Base-by-base conservation (phyloP, 1,140 invertebrate species). In the Hycleus cichorii region DNA sequence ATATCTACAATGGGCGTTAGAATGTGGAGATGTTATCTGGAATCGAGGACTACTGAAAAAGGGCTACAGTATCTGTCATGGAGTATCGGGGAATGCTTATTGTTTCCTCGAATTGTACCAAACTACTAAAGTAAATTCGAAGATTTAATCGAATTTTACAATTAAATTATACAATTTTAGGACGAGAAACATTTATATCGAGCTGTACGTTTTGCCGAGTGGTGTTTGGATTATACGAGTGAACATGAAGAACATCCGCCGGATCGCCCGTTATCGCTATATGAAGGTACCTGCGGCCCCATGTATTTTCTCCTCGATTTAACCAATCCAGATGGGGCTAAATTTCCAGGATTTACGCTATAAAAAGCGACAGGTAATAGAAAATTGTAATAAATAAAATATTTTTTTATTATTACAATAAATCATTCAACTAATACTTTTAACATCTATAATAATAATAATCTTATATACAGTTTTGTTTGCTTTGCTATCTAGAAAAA, bases 31-130 rank as follows among this genome's bases (percentile, higher is more conserved):
- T 51, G 80, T 91, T 18, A 81, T 92, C 50, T 97, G 94, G 94
- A 59, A 82, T 57, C 75, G 90, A 63, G 93, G 94, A 38, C 69
- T 97, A n/a, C 76, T 94, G 10, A 84, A 78, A 60, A 97, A 96
- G 77, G 93, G 94, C 6, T 94, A 91, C 72, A 88, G 93, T 49
- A 76, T 97, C 4, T 97, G 95, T 74, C 94, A 98, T 74, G 95
- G 95, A 2, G 85, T 90, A 11, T 79, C 91, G 69, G 95, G 94
- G 60, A 97, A 97, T 77, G 93, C 85, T 11, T 97, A 95, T 72
- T 80, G 87, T 8, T 93, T 97, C 69, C 75, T 97, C 9, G 76
- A 83, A 60, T 72, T 97, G 1, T 95, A 86, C 71, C 86, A 91
- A 74, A 69, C 83, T 10, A 95, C 91, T 2, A 79, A 83, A 67